Conservation (phyloP, 1,140 invertebrate species). For the Ephestia elutella region DNA sequence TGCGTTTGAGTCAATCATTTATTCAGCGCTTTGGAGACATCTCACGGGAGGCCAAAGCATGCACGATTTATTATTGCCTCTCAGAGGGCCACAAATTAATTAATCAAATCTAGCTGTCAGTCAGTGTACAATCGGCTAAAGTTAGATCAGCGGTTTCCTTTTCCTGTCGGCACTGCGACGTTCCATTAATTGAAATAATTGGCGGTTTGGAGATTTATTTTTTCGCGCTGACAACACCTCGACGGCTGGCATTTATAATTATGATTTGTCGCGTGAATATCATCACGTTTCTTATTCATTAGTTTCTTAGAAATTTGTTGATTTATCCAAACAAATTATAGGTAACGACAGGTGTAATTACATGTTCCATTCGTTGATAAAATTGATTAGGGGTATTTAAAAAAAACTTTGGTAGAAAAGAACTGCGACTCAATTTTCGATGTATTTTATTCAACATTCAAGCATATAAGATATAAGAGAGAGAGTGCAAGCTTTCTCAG, state of each 20-base stretch:
- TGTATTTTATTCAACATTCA: too few species aligned
- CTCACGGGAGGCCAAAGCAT: constrained; percentile 62
- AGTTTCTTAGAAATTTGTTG: constrained; percentile 2
- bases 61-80: constrained; percentile 68
- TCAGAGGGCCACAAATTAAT: constrained; percentile 61
- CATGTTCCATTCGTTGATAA: too few species aligned
- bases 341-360: neutral
- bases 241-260: constrained; percentile 20
- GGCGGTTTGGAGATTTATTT: constrained; percentile 51
- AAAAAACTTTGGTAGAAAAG: too few species aligned
- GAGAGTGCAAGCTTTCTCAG: too few species aligned
- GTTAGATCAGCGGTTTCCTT: constrained; percentile 56
- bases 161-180: constrained; percentile 63
- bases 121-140: constrained; percentile 65
- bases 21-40: constrained; percentile 64
- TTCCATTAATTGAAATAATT: constrained; percentile 71
- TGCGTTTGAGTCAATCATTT: constrained; percentile 67
- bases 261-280: constrained; percentile 12
- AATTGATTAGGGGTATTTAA: too few species aligned
- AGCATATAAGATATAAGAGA: too few species aligned
- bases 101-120: constrained; percentile 68
- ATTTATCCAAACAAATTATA: neutral
- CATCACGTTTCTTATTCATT: constrained; percentile 3
- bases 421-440: too few species aligned
- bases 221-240: constrained; percentile 55